Conservation (phyloP, 2,113 vertebrate genomes). For the Odobenus rosmarus region DNA sequence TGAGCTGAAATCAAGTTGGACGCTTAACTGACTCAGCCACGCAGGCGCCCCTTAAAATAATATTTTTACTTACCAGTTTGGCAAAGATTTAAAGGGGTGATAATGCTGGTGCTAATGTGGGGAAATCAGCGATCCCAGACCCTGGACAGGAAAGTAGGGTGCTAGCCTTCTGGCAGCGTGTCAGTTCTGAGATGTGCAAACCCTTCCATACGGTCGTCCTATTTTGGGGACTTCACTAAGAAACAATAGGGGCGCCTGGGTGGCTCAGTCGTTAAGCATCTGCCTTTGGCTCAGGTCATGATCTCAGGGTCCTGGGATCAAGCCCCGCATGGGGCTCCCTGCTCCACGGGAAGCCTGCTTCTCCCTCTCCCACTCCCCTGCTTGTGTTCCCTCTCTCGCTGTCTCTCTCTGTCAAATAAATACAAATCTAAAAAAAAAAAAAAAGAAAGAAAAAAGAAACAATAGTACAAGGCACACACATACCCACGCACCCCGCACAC, state of each 20-base stretch:
- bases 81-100: background rate
- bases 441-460: background rate
- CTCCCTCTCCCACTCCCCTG: too few relatives aligned
- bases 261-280: too few relatives aligned
- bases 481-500: fast-evolving
- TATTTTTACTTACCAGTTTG: background rate
- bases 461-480: background rate
- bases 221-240: background rate
- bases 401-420: too few relatives aligned
- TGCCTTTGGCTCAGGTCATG: too few relatives aligned
- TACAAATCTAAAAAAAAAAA: too few relatives aligned
- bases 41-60: background rate
- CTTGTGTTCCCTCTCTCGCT: too few relatives aligned
- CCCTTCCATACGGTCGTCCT: background rate
- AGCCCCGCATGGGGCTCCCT: too few relatives aligned
- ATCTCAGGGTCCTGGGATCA: too few relatives aligned
- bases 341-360: too few relatives aligned
- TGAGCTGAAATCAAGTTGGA: background rate
- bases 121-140: background rate
- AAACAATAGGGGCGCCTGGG: background rate
- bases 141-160: fast-evolving
- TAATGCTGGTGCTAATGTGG: background rate
- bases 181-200: background rate
- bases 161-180: background rate
- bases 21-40: background rate